Evolutionary conservation across 2,888 invertebrate species (phyloP), one percentile per base, ranked within the genome.

Genomic region (Helleia helle): DNA sequence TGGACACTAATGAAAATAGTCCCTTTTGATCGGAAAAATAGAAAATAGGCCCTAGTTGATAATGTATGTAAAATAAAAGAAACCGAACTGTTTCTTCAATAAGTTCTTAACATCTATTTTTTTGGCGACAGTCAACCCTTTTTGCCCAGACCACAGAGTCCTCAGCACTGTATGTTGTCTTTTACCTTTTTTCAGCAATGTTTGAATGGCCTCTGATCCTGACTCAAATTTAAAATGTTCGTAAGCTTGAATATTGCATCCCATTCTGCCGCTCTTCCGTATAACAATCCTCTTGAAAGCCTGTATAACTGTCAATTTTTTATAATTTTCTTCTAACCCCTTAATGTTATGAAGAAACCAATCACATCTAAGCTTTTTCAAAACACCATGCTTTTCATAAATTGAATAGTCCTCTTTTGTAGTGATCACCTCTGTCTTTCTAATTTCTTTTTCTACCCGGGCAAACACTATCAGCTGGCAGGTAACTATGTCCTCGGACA

Each of bases 391-490:
- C 43, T 26, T 17, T 18, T 31, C 25, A 29, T 37, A 18, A 26
- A 4, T 17, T 46, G 22, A 11, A 36, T 42, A 36, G 25, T 41
- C 42, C 38, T 45, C 31, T 24, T 22, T 36, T 12, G 18, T 30
- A 13, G 38, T 34, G 36, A 47, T 45, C 9, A 47, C 34, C 17
- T 41, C 43, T 29, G 18, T 42, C 39, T 41, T 44, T 28, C 40
- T 28, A n/a, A 47, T 15, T 24, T 49, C 45, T 43, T 50, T 48
- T 39, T 46, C 43, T 8, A 41, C 13, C 3, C 43, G 26, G 8
- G 43, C 45, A 37, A 44, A 46, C 9, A 51, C 49, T 37, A 27
- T 48, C 44, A 26, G 45, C 49, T 14, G 49, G 49, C 38, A 49
- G 15, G 7, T 48, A 48, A 40, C 41, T 47, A 42, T 52, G 54